Percentiles rank a stretch among this genome's conserved stretches.
Conservation (phyloP, 92 coral and sea anemone genomes). For the Palythoa caribaeorum region DNA sequence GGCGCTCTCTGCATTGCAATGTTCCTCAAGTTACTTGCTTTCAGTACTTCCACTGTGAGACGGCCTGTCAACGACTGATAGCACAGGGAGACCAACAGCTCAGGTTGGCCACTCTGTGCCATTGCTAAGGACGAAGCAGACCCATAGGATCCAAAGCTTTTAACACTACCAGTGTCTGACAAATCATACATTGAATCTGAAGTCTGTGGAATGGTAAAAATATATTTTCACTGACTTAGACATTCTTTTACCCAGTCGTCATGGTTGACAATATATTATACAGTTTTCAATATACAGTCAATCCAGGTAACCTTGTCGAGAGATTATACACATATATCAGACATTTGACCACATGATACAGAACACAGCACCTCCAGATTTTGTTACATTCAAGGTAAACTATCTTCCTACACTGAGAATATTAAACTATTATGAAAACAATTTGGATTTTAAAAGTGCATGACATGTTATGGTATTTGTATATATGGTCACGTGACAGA, state of each 20-base stretch:
- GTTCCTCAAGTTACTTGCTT: slow-evolving; percentile 97
- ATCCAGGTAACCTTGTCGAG: too few relatives aligned
- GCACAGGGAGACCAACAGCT: slow-evolving; percentile 94
- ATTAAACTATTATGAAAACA: too few relatives aligned
- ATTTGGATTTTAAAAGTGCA: too few relatives aligned
- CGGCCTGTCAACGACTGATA: slow-evolving; percentile 98
- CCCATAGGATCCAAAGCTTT: slow-evolving; percentile 87
- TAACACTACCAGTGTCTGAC: slow-evolving; percentile 95
- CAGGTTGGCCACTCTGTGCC: slow-evolving; percentile 97
- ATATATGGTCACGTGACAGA: too few relatives aligned
- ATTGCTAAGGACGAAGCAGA: slow-evolving; percentile 94
- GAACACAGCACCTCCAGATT: too few relatives aligned
- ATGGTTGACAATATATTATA: too few relatives aligned
- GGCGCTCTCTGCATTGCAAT: slow-evolving; percentile 99
- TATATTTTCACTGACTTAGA: neutral
- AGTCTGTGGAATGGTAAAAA: slow-evolving; percentile 65
- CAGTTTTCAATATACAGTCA: too few relatives aligned
- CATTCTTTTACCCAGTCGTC: neutral
- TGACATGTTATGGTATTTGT: too few relatives aligned
- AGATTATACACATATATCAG: too few relatives aligned
- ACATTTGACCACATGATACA: too few relatives aligned
- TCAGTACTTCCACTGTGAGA: slow-evolving; percentile 95
- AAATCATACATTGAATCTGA: slow-evolving; percentile 99
- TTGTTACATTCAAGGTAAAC: too few relatives aligned
- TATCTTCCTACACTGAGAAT: too few relatives aligned